phyloP scores from a whole-genome alignment of 1,140 invertebrate species.

The Druon quercuslanigerum region DNA sequence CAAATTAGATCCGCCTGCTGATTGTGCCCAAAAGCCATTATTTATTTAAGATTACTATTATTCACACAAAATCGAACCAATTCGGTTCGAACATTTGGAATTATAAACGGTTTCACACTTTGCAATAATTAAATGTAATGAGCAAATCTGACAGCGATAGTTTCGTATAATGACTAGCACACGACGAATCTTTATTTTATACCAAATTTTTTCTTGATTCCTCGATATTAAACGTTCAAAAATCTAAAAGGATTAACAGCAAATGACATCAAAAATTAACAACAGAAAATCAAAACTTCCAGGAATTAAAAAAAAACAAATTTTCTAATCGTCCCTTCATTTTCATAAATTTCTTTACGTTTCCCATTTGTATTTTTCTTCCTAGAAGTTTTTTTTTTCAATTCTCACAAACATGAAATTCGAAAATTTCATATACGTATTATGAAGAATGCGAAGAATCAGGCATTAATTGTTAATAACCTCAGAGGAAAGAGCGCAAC shows the following conservation, averaged over 20 bases:
- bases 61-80: conserved; percentile 4
- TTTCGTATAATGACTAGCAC: background rate
- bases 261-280: background rate
- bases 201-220: background rate
- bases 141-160: conserved; percentile 23
- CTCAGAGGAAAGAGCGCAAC: conserved; percentile 42
- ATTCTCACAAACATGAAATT: background rate
- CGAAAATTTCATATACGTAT: background rate
- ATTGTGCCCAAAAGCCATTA: background rate
- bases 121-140: conserved; percentile 9
- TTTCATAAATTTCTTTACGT: background rate
- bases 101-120: conserved; percentile 18
- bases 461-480: conserved; percentile 45
- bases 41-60: background rate
- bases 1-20: background rate
- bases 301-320: background rate
- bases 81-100: background rate
- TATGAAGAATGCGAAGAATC: conserved; percentile 38
- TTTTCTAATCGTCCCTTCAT: background rate
- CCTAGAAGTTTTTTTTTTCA: background rate
- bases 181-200: background rate
- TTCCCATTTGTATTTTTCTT: background rate
- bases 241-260: background rate
- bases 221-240: background rate
- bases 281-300: background rate